Base-by-base conservation (phyloP, 2,888 invertebrate species). In the Sepioteuthis lessoniana region DNA sequence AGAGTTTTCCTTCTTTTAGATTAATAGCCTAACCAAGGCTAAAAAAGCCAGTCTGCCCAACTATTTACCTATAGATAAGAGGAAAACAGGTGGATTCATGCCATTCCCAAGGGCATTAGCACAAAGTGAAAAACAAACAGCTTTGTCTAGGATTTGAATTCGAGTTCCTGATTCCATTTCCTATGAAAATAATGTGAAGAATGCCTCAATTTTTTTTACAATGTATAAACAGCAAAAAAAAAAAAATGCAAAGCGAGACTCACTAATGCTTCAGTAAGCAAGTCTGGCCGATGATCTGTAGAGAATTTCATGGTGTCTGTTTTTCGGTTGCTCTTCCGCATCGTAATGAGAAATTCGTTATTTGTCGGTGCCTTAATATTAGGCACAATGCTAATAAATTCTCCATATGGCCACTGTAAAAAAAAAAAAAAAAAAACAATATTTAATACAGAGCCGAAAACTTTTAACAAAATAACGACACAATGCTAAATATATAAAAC, bases 301-400 rank as follows among this genome's bases (percentile, higher is more conserved):
- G 99, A 99, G 97, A 99, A 99, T 97, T 98, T 98, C 98, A 99
- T 99, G 28, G 98, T 98, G 97, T 99, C 99, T 93, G 98, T 97
- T 97, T 99, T 99, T 96, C 98, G 98, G 47, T 95, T 98, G 96
- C 99, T 99, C 96, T 98, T 98, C 95, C 96, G 96, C 98, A 99
- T 98, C 98, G 96, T 99, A 93, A 97, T 98, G 94, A 98, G 96
- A 95, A 97, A 97, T 95, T 98, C 97, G 96, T 97, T 97, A 94
- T 97, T 96, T 90, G 96, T 95, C 21, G 97, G 97, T 25, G 97
- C 96, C 95, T 97, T 97, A 19, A 96, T 95, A 95, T 97, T 97
- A n/a, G 97, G 97, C 60, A 96, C 96, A 95, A 97, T 97, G 94
- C 97, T 96, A 94, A 97, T 95, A 95, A 98, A 97, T 95, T 98